phyloP scores from a whole-genome alignment of 2,888 invertebrate genomes.

The Sminthurinus aureus region DNA sequence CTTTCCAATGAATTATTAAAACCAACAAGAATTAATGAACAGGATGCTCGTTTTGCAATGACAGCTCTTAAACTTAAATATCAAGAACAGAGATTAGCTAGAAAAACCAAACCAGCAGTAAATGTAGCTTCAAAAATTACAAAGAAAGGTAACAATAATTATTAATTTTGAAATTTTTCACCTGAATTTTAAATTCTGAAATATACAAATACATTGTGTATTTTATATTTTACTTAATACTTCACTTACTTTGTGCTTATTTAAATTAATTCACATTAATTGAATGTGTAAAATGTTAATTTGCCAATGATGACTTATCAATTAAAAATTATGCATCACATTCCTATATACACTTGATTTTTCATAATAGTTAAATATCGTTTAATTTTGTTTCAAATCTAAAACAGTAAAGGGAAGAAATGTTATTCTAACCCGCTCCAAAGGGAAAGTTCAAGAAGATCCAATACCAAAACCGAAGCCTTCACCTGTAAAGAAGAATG shows the following conservation, averaged over 20 bases:
- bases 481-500: background rate
- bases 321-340: too few relatives aligned
- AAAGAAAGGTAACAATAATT: conserved; percentile 58
- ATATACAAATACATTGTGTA: too few relatives aligned
- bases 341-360: too few relatives aligned
- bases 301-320: too few relatives aligned
- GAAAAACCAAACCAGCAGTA: conserved; percentile 49
- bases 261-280: too few relatives aligned
- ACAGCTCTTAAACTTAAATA: conserved; percentile 58
- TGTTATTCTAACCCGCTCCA: conserved; percentile 57
- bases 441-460: conserved; percentile 27
- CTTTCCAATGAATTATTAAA: conserved; percentile 43
- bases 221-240: background rate
- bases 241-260: too few relatives aligned
- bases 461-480: background rate
- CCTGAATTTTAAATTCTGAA: too few relatives aligned
- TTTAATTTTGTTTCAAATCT: too few relatives aligned
- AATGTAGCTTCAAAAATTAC: conserved; percentile 53
- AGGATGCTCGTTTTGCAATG: conserved; percentile 59
- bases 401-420: conserved; percentile 36
- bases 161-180: too few relatives aligned
- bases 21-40: conserved; percentile 56
- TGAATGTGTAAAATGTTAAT: too few relatives aligned
- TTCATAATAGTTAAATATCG: too few relatives aligned
- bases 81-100: conserved; percentile 51